Conservation (phyloP, 2,113 vertebrate species). For the Lasiurus borealis region DNA sequence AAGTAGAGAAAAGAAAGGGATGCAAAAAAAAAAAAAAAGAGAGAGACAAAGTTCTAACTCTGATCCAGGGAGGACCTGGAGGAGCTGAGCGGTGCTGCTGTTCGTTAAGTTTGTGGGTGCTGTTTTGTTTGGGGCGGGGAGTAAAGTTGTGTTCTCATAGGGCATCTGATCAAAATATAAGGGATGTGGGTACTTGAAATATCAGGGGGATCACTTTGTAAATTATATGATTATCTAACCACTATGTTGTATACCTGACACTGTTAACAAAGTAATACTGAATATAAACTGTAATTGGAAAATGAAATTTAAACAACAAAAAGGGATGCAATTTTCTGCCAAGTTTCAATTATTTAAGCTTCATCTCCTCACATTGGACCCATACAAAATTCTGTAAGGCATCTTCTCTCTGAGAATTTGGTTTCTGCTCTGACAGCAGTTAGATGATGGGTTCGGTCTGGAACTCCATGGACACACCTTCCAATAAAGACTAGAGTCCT, state of each 20-base stretch:
- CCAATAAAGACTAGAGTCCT: background rate
- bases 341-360: background rate
- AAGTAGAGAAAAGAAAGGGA: background rate
- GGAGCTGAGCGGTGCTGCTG: background rate
- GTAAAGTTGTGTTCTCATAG: background rate
- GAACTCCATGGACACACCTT: background rate
- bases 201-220: background rate
- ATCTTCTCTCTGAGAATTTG: background rate
- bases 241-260: background rate
- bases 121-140: background rate
- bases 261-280: background rate
- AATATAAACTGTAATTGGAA: background rate
- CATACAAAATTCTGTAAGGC: background rate
- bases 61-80: background rate
- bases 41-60: background rate
- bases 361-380: background rate
- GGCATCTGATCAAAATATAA: background rate
- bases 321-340: background rate
- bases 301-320: background rate
- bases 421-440: background rate
- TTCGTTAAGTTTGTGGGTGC: background rate
- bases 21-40: background rate
- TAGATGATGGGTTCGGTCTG: background rate
- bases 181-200: background rate
- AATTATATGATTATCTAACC: background rate